Evolutionary conservation across 2,113 vertebrate genomes (phyloP), one percentile per base, ranked within the genome.

Genomic region (Apodemus sylvaticus): DNA sequence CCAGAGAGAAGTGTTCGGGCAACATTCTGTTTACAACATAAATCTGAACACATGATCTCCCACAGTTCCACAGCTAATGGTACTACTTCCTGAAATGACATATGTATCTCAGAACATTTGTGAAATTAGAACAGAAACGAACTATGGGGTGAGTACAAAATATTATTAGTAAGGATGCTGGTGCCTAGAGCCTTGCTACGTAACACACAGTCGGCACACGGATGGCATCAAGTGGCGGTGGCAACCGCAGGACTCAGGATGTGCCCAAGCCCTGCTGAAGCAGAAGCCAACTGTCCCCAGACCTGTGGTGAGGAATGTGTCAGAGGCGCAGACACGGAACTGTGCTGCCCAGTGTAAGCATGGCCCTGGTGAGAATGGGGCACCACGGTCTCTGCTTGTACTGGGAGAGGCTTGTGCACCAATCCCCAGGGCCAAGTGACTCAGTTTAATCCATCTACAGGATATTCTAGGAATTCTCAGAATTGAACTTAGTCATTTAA

Each of bases 301-400:
- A 5, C n/a, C 48, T 24, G 24, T 1, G 19, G 66, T 2, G 34
- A 51, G 5, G 0, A 2, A 0, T 0, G 2, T 1, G 14, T 55
- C 53, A 39, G 60, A 66, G 82, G 22, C n/a, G 48, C 20, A 3
- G 16, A 9, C 0, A 7, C 22, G 0, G 0, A 5, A 2, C 4
- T 0, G 2, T 20, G 26, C 1, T 0, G 71, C 62, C 12, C 0
- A 0, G 4, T 71, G 42, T 58, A 7, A 34, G 3, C 0, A 5
- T 31, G 82, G 89, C 10, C 58, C 90, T 76, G 26, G 22, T 14
- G 74, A 62, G 31, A 62, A 22, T 19, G 20, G 6, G 17, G 42
- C 1, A 2, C 22, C 26, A 0, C 0, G 9, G 71, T 19, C 77
- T 91, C 48, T 16, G 71, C 29, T 90, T 42, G 1, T 0, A 16